phyloP scores from a whole-genome alignment of 2,888 invertebrate species.

The Rhagonycha fulva region DNA sequence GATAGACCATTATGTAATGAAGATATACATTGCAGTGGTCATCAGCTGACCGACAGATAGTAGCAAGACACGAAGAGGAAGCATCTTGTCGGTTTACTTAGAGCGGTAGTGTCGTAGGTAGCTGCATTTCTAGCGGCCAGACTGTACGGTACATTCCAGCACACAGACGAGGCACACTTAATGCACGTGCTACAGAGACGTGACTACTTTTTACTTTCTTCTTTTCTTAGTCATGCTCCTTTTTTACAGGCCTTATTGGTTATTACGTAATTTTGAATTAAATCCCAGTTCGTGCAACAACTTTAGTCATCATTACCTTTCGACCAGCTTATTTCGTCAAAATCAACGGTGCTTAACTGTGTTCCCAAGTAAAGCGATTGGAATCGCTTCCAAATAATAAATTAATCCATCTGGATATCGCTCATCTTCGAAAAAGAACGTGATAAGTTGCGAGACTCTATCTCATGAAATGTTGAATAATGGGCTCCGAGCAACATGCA shows the following conservation, averaged over 20 bases:
- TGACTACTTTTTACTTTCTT: conserved; percentile 37
- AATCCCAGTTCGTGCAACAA: not conserved
- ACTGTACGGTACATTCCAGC: conserved; percentile 39
- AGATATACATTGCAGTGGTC: conserved; percentile 28
- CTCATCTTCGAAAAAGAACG: no score
- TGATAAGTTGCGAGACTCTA: no score
- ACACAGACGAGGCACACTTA: conserved; percentile 43
- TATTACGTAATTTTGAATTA: not conserved
- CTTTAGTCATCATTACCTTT: not conserved
- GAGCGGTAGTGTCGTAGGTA: conserved; percentile 25
- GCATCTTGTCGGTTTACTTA: conserved; percentile 18
- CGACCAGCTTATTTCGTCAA: not conserved
- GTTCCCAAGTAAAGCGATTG: no score
- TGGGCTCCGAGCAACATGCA: no score
- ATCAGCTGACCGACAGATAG: conserved; percentile 29
- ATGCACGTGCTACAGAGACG: conserved; percentile 44
- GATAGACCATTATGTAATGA: conserved; percentile 25
- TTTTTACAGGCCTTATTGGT: not conserved
- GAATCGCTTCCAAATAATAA: no score
- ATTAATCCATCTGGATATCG: no score
- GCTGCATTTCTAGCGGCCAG: conserved; percentile 18
- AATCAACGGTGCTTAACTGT: not conserved
- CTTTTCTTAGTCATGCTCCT: conserved; percentile 4
- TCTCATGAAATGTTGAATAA: no score
- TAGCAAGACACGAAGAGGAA: conserved; percentile 22